phyloP scores from a whole-genome alignment of 1,140 invertebrate genomes.

The Oryctes rhinoceros region DNA sequence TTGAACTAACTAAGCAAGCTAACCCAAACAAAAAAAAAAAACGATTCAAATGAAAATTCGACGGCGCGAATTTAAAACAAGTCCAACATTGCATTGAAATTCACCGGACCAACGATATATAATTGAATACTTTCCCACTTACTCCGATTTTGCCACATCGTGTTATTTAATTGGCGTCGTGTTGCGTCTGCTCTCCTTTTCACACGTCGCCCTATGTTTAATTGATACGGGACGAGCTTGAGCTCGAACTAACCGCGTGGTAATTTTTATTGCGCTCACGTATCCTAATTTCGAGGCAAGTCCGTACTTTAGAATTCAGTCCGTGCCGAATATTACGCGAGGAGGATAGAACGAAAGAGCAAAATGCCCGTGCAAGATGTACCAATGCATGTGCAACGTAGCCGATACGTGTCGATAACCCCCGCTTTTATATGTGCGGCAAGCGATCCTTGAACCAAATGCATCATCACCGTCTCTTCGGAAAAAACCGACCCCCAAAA shows the following conservation, averaged over 20 bases:
- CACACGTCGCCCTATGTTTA: background rate
- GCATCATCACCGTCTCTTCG: background rate
- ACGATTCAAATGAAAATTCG: background rate
- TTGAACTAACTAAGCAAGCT: background rate
- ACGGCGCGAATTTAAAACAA: background rate
- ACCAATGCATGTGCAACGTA: background rate
- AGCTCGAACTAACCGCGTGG: background rate
- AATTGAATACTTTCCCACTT: background rate
- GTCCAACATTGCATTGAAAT: background rate
- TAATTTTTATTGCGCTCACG: constrained; percentile 4
- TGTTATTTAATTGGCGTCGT: background rate
- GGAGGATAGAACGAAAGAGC: background rate
- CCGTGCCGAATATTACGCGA: background rate
- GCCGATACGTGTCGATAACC: background rate
- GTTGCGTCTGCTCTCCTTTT: background rate
- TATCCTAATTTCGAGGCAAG: constrained; percentile 7
- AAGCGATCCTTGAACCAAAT: constrained; percentile 11
- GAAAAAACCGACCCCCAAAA: constrained; percentile 16
- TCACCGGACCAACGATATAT: background rate
- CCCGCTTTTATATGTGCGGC: background rate
- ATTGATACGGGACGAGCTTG: background rate
- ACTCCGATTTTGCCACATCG: background rate
- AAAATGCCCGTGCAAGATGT: background rate
- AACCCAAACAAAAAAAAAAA: background rate
- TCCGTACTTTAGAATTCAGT: background rate